Evolutionary conservation across 2,113 vertebrate species (phyloP).

Genomic region (Tupaia tana): DNA sequence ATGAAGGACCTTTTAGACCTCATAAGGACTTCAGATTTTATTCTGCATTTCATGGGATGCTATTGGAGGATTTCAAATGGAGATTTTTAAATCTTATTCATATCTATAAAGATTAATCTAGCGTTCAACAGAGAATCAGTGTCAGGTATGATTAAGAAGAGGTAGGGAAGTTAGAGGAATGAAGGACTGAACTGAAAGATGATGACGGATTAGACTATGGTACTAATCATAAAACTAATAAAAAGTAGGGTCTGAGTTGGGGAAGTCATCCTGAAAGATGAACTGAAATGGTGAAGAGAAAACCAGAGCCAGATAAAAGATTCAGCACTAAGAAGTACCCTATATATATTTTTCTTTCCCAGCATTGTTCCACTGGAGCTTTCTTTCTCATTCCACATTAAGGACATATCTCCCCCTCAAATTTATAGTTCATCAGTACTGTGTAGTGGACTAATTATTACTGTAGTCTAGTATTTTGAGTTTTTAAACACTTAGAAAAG

Average conservation of each 20-base stretch:
- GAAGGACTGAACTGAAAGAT: not conserved
- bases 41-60: not conserved
- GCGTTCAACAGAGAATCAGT: not conserved
- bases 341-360: not conserved
- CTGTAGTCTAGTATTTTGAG: not conserved
- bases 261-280: not conserved
- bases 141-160: not conserved
- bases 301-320: not conserved
- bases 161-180: not conserved
- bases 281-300: not conserved
- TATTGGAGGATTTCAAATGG: not conserved
- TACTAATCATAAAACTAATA: not conserved
- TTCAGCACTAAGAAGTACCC: not conserved
- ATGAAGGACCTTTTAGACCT: not conserved
- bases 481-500: not conserved
- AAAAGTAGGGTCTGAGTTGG: not conserved
- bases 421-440: not conserved
- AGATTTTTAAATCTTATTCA: not conserved
- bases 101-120: not conserved
- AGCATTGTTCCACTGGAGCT: not conserved
- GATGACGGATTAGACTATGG: not conserved
- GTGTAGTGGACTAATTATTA: not conserved
- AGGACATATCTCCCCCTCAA: not conserved
- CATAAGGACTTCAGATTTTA: not conserved
- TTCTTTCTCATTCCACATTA: not conserved